These are phyloP conservation scores for Lepidocyrtoides sp. DNA, from an alignment of 2,888 invertebrate genomes.

Conservation along the genomic window DNA sequence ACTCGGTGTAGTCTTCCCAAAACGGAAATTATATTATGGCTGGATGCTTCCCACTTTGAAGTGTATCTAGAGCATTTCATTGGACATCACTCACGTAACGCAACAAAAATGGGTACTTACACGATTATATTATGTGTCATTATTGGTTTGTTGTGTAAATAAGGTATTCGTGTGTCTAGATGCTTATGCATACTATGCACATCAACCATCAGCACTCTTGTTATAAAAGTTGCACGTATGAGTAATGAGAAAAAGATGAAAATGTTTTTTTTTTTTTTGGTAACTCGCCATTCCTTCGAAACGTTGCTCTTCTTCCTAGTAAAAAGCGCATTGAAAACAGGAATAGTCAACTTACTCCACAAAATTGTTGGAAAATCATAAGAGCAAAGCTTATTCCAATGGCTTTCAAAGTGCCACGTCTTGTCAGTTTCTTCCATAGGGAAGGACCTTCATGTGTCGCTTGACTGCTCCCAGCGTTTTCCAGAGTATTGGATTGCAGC, in stretches of 20 bases:
- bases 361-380: constrained; percentile 76
- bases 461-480: constrained; percentile 24
- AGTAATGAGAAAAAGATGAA: constrained; percentile 43
- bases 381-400: constrained; percentile 68
- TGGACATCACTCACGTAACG: no score
- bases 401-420: constrained; percentile 69
- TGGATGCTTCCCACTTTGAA: neutral
- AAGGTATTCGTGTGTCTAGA: neutral
- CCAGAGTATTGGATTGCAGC: constrained; percentile 56
- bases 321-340: no score
- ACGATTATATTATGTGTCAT: neutral
- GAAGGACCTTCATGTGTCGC: constrained; percentile 35
- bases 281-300: neutral
- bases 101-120: constrained; percentile 2
- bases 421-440: constrained; percentile 66
- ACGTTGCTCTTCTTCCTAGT: neutral
- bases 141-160: constrained; percentile 48
- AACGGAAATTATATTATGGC: constrained; percentile 15
- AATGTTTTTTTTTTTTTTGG: constrained; percentile 22
- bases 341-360: constrained; percentile 68
- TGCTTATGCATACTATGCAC: neutral
- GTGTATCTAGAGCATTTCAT: neutral
- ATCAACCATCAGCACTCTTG: no score
- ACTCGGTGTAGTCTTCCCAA: neutral
- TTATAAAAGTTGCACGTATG: neutral